Evolutionary conservation across 2,797 vertebrate species (phyloP).

Genomic region (Rhabdophis nuchalis): DNA sequence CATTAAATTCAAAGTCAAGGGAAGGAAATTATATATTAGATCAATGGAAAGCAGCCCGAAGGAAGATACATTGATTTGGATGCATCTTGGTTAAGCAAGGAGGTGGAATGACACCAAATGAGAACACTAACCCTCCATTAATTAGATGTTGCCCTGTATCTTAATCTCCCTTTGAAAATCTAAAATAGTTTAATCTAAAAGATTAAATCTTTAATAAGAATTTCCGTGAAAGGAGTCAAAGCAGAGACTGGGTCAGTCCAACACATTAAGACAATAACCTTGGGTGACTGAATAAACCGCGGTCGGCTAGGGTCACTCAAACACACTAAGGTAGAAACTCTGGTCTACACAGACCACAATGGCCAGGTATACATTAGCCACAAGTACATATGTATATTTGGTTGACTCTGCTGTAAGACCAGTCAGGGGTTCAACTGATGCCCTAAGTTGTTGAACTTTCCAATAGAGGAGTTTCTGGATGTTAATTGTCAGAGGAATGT

Average conservation of each 20-base stretch:
- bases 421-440: background rate
- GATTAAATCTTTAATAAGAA: background rate
- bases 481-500: background rate
- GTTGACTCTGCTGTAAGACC: background rate
- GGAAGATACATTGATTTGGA: background rate
- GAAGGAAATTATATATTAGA: background rate
- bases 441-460: background rate
- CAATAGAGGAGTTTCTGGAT: background rate
- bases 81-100: background rate
- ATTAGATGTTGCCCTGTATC: background rate
- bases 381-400: background rate
- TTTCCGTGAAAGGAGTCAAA: background rate
- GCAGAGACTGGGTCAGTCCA: background rate
- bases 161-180: background rate
- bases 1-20: background rate
- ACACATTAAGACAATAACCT: background rate
- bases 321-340: background rate
- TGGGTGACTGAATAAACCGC: background rate
- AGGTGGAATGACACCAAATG: background rate
- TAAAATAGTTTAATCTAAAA: background rate
- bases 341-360: background rate
- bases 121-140: background rate
- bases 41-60: slow-evolving; percentile 10
- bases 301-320: background rate
- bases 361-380: background rate